Conservation (phyloP, 2,113 vertebrate species). For the Peromyscus leucopus region DNA sequence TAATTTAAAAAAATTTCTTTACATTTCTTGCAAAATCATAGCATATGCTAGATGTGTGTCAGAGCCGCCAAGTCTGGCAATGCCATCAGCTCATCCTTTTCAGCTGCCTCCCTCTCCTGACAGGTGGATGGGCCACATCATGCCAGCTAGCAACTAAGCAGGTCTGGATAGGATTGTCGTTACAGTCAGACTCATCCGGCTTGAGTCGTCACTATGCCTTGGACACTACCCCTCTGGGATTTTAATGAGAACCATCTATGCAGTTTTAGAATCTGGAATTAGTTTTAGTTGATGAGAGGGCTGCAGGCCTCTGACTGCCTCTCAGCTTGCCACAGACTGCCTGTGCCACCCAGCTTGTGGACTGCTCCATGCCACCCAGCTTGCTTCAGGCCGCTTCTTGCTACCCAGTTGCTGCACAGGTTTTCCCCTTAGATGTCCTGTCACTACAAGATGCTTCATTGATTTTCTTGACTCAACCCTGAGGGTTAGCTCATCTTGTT, state of each 20-base stretch:
- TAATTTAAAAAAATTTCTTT: background rate
- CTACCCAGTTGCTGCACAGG: background rate
- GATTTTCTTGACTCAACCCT: too few species aligned
- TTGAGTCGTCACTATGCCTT: too few species aligned
- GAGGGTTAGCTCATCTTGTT: background rate
- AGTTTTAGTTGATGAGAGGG: too few species aligned
- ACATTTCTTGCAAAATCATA: background rate
- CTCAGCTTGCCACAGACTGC: background rate
- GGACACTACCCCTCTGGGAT: background rate
- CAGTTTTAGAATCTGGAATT: background rate
- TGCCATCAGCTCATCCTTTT: accelerated
- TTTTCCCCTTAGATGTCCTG: accelerated
- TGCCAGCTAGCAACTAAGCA: accelerated
- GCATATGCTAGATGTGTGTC: background rate
- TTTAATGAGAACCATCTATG: background rate
- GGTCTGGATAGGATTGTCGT: accelerated
- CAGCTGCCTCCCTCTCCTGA: accelerated
- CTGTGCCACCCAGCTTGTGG: background rate
- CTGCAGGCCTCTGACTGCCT: accelerated
- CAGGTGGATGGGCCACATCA: accelerated
- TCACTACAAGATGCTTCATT: accelerated
- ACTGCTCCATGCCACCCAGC: background rate
- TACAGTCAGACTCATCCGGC: accelerated
- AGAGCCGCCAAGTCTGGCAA: background rate
- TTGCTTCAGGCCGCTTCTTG: background rate